phyloP scores from a whole-genome alignment of 2,888 invertebrate genomes.

The Endotricha flammealis region DNA sequence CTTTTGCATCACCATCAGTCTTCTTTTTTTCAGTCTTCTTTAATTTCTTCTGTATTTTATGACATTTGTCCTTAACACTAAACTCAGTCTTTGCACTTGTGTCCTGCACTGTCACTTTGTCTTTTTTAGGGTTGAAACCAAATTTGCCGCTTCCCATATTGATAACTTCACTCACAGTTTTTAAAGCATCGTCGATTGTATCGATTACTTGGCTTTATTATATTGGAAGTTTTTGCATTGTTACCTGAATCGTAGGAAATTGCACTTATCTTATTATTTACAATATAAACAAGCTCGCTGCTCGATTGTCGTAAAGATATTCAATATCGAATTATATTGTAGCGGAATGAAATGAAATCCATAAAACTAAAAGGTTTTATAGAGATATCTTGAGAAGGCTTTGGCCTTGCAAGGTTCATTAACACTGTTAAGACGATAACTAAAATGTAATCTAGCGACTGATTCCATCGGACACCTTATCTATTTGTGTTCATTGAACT shows the following conservation, averaged over 20 bases:
- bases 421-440: constrained; percentile 59
- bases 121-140: constrained; percentile 58
- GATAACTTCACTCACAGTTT: constrained; percentile 40
- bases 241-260: constrained; percentile 39
- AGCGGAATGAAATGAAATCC: constrained; percentile 61
- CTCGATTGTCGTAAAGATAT: constrained; percentile 64
- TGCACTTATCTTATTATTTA: constrained; percentile 34
- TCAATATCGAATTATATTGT: constrained; percentile 62
- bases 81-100: constrained; percentile 59
- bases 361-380: constrained; percentile 73
- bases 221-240: constrained; percentile 15
- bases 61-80: constrained; percentile 72
- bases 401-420: constrained; percentile 71
- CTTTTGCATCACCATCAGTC: constrained; percentile 58
- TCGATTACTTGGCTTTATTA: not conserved
- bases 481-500: constrained; percentile 35
- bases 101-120: constrained; percentile 62
- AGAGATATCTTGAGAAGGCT: constrained; percentile 61
- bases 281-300: constrained; percentile 42
- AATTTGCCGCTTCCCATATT: constrained; percentile 73
- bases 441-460: constrained; percentile 60
- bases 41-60: constrained; percentile 68
- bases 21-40: constrained; percentile 73
- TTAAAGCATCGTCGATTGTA: constrained; percentile 21
- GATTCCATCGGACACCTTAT: constrained; percentile 50